phyloP scores from a whole-genome alignment of 2,113 vertebrate genomes.

The Capreolus pygargus region DNA sequence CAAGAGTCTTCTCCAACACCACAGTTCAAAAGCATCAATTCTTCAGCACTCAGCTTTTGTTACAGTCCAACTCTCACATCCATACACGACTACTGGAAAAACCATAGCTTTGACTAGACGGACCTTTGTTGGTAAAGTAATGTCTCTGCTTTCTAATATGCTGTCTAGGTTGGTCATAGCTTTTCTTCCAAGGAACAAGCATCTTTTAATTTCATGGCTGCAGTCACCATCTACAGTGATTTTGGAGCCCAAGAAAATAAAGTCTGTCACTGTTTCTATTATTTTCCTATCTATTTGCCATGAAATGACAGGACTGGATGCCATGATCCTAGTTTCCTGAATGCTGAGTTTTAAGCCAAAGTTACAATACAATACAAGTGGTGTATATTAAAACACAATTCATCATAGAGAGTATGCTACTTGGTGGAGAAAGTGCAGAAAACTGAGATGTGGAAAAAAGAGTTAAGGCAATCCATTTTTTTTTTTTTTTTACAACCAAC shows the following conservation, averaged over 20 bases:
- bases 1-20: background rate
- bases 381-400: background rate
- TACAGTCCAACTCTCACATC: background rate
- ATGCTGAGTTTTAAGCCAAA: background rate
- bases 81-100: background rate
- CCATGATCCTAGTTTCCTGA: background rate
- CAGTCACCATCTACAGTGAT: background rate
- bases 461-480: background rate
- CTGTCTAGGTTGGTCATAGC: background rate
- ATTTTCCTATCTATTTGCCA: background rate
- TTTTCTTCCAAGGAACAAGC: background rate
- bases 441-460: background rate
- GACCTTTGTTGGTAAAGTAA: background rate
- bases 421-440: conserved; percentile 10
- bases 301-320: background rate
- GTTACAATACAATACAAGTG: background rate
- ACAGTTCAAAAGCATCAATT: background rate
- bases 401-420: background rate
- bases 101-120: background rate
- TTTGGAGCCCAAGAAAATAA: background rate
- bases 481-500: background rate
- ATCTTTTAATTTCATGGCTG: background rate
- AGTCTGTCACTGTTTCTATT: background rate
- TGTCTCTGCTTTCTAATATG: background rate
- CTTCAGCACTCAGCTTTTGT: background rate